These are phyloP conservation scores for Drosophila leonis DNA, from an alignment of 2,888 invertebrate species.

Conservation along the genomic window DNA sequence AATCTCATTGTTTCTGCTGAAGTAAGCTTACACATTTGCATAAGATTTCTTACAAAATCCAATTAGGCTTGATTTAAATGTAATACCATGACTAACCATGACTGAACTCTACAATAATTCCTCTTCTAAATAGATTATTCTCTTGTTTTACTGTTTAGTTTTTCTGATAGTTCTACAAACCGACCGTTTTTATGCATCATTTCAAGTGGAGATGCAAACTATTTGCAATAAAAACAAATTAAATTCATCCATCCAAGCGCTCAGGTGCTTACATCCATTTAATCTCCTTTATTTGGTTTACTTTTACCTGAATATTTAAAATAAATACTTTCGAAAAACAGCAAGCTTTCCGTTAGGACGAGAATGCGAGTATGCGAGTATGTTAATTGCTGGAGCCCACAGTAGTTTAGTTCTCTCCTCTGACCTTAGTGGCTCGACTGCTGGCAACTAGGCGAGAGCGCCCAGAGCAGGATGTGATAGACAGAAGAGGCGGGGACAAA, in stretches of 20 bases:
- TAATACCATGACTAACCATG: not conserved
- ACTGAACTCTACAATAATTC: not conserved
- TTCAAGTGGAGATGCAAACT: slow-evolving; percentile 8
- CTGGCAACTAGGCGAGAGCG: slow-evolving; percentile 4
- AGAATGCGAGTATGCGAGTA: slow-evolving; percentile 32
- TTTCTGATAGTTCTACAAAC: not conserved
- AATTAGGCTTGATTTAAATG: not conserved
- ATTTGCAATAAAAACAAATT: slow-evolving; percentile 22
- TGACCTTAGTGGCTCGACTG: slow-evolving; percentile 42
- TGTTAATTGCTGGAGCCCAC: slow-evolving; percentile 60
- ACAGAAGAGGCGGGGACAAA: not conserved
- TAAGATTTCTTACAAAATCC: not conserved
- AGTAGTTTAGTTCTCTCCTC: slow-evolving; percentile 29
- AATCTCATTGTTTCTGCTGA: not conserved
- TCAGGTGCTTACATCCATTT: slow-evolving; percentile 33
- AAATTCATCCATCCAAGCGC: slow-evolving; percentile 15
- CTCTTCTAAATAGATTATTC: not conserved
- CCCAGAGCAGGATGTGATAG: not conserved
- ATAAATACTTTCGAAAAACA: slow-evolving; percentile 32
- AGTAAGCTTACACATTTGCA: not conserved
- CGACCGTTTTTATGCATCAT: slow-evolving; percentile 9
- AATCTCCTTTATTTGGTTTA: slow-evolving; percentile 36
- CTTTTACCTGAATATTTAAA: slow-evolving; percentile 37
- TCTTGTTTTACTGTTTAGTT: not conserved
- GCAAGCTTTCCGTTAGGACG: slow-evolving; percentile 22